A percentile compares a stretch with the other conserved stretches of the same genome.
These are phyloP conservation scores for Gila robusta DNA, from an alignment of 2,797 vertebrate species.

Conservation along the genomic window DNA sequence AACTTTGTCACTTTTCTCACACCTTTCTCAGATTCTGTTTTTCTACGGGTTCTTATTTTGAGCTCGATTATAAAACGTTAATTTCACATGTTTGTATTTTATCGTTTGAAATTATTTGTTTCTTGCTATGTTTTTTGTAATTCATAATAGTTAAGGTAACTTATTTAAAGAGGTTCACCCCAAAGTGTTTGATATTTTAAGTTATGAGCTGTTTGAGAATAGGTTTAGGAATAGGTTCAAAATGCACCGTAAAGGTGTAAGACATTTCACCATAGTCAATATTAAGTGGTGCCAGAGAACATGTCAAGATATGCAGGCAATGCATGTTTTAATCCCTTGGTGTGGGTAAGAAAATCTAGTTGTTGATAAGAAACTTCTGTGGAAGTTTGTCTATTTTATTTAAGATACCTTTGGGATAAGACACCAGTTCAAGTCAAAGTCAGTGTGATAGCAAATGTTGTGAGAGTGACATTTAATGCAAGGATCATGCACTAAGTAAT, in stretches of 20 bases:
- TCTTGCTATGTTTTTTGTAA: background rate
- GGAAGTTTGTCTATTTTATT: background rate
- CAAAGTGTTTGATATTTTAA: background rate
- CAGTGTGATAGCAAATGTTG: slow-evolving; percentile 4
- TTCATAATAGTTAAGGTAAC: slow-evolving; percentile 1
- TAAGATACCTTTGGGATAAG: background rate
- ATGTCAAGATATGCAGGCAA: slow-evolving; percentile 3
- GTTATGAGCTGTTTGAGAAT: background rate
- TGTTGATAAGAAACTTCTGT: slow-evolving; percentile 21
- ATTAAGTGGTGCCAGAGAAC: slow-evolving; percentile 6
- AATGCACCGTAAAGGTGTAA: background rate
- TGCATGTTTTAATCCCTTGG: slow-evolving; percentile 2
- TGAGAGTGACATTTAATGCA: background rate
- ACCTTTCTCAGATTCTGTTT: slow-evolving; percentile 38
- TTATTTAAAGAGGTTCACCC: background rate
- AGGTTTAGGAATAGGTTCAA: background rate
- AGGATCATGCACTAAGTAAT: background rate
- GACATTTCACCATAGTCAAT: background rate
- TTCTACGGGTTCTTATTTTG: slow-evolving; percentile 20
- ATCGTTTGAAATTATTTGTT: background rate
- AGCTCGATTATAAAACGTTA: slow-evolving; percentile 30
- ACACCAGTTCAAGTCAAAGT: background rate
- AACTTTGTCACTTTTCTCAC: slow-evolving; percentile 69
- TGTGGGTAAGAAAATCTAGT: background rate
- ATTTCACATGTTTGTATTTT: slow-evolving; percentile 27